phyloP scores from a whole-genome alignment of 2,888 invertebrate species.

The Adela reaumurella region DNA sequence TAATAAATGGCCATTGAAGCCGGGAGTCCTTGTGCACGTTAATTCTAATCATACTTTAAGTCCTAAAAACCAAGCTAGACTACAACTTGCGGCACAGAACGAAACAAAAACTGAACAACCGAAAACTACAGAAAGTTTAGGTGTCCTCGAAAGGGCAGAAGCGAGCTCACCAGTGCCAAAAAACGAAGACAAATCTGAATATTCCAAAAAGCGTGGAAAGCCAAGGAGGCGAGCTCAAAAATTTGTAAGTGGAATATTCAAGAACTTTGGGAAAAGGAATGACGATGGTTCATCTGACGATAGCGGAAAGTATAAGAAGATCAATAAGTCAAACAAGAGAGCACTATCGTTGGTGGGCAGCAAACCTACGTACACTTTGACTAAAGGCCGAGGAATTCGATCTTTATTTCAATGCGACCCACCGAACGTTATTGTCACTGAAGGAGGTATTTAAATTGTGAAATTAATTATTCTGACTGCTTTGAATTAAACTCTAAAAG shows the following conservation, averaged over 20 bases:
- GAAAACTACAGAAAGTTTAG: slow-evolving; percentile 27
- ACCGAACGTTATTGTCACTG: slow-evolving; percentile 47
- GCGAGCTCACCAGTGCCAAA: slow-evolving; percentile 15
- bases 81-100: slow-evolving; percentile 20
- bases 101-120: slow-evolving; percentile 11
- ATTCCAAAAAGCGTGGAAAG: slow-evolving; percentile 37
- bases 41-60: slow-evolving; percentile 75
- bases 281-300: slow-evolving; percentile 35
- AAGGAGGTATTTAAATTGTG: slow-evolving; percentile 38
- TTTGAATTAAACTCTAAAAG: background rate
- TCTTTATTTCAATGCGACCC: slow-evolving; percentile 46
- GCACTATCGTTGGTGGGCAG: slow-evolving; percentile 35
- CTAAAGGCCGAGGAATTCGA: slow-evolving; percentile 30
- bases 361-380: slow-evolving; percentile 32
- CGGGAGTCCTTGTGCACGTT: slow-evolving; percentile 84
- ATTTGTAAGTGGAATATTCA: slow-evolving; percentile 34
- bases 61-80: slow-evolving; percentile 49
- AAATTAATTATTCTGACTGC: background rate
- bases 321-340: slow-evolving; percentile 44
- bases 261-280: slow-evolving; percentile 33
- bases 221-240: slow-evolving; percentile 29
- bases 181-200: slow-evolving; percentile 26
- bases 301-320: slow-evolving; percentile 46
- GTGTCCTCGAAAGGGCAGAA: slow-evolving; percentile 38
- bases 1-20: slow-evolving; percentile 82